A percentile compares a stretch with the other conserved stretches of the same genome.
These are phyloP conservation scores for Archips crataeganus DNA, from an alignment of 2,888 invertebrate genomes.

Conservation along the genomic window DNA sequence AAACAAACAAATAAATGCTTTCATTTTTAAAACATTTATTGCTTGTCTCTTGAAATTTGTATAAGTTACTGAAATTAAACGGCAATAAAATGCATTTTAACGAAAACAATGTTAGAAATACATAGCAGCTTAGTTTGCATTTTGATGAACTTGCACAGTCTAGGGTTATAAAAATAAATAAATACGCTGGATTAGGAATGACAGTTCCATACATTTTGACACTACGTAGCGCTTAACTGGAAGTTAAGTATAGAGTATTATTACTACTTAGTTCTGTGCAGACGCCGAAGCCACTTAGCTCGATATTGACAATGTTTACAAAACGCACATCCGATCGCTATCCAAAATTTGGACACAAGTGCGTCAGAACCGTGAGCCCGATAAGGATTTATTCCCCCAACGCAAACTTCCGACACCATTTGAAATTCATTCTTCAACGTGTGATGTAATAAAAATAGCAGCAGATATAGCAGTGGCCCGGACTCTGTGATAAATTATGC, in stretches of 20 bases:
- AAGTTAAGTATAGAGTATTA: too few relatives aligned
- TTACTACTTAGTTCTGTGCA: too few relatives aligned
- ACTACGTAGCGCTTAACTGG: too few relatives aligned
- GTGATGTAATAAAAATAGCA: slow-evolving; percentile 85
- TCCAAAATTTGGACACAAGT: slow-evolving; percentile 31
- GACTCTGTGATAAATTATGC: slow-evolving; percentile 78
- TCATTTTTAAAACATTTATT: neutral
- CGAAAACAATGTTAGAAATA: neutral
- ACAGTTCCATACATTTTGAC: too few relatives aligned
- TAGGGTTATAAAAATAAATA: too few relatives aligned
- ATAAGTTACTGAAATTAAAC: slow-evolving; percentile 2
- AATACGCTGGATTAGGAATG: too few relatives aligned
- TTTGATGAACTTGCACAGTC: neutral
- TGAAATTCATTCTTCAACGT: slow-evolving; percentile 85
- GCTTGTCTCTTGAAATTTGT: neutral
- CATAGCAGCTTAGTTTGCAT: neutral
- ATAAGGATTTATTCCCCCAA: slow-evolving; percentile 75
- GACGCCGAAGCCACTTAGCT: too few relatives aligned
- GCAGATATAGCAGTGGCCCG: slow-evolving; percentile 69
- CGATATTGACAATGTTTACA: neutral
- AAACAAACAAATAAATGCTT: slow-evolving; percentile 11
- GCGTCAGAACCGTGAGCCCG: slow-evolving; percentile 51
- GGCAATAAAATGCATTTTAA: neutral
- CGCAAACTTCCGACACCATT: slow-evolving; percentile 83
- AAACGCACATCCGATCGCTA: neutral